Conservation (phyloP, 2,113 vertebrate genomes). For the Smithornis capensis region DNA sequence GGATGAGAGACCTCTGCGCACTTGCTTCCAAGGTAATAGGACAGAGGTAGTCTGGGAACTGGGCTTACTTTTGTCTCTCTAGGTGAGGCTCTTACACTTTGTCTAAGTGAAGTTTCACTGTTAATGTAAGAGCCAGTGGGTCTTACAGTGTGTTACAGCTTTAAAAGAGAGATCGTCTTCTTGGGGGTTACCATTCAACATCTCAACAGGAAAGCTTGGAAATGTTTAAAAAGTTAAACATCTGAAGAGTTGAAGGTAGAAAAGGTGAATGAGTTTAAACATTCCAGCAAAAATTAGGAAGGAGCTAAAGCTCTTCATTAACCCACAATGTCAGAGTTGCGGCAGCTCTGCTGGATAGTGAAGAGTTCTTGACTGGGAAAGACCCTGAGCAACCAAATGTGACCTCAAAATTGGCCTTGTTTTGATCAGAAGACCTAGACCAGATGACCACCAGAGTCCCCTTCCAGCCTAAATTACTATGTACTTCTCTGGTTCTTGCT, state of each 20-base stretch:
- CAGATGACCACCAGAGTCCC: neutral
- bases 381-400: neutral
- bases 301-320: neutral
- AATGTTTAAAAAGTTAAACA: neutral
- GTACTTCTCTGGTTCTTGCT: neutral
- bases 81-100: neutral
- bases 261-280: neutral
- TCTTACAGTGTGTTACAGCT: neutral
- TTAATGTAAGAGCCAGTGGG: neutral
- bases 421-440: neutral
- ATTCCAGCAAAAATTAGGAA: neutral
- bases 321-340: fast-evolving
- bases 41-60: neutral
- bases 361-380: neutral
- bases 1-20: neutral
- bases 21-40: neutral
- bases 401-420: neutral
- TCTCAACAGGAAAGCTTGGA: neutral
- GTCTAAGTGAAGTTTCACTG: neutral
- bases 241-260: neutral
- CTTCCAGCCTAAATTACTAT: neutral
- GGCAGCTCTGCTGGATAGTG: neutral
- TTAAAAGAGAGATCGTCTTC: neutral
- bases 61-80: neutral
- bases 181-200: neutral